A percentile compares a stretch with the other conserved stretches of the same genome.
Conservation (phyloP, 2,797 vertebrate species). For the Sciurus vulgaris region DNA sequence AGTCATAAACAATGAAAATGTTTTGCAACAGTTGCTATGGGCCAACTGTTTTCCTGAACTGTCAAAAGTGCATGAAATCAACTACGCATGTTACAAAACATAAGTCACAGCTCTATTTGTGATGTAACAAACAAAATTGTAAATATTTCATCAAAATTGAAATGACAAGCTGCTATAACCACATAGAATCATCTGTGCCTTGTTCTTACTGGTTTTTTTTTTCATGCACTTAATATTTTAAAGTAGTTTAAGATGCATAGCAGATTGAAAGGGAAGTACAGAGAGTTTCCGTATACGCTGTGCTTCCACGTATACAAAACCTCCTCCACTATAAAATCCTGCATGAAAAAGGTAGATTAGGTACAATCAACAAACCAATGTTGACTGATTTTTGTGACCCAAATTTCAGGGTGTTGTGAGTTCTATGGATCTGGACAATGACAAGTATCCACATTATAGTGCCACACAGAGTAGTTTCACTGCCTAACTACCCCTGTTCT, state of each 20-base stretch:
- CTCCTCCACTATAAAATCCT: not conserved
- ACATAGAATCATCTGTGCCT: not conserved
- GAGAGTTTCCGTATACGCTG: not conserved
- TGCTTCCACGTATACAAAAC: not conserved
- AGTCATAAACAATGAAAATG: conserved; percentile 47
- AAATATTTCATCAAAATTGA: conserved; percentile 42
- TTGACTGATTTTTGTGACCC: not conserved
- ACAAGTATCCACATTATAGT: fast-evolving
- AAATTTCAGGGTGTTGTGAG: too few relatives aligned
- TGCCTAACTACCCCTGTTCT: not conserved
- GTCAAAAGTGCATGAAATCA: conserved; percentile 51
- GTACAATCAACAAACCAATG: not conserved
- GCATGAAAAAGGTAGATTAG: not conserved
- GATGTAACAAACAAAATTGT: conserved; percentile 47
- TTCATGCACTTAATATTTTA: not conserved
- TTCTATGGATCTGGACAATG: not conserved
- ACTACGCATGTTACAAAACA: not conserved
- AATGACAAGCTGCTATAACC: not conserved
- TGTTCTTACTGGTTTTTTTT: not conserved
- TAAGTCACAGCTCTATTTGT: not conserved
- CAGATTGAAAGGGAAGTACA: not conserved
- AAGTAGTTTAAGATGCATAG: not conserved
- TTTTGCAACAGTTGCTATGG: conserved; percentile 28
- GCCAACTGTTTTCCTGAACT: conserved; percentile 40
- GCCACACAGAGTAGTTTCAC: not conserved